phyloP scores from a whole-genome alignment of 1,140 invertebrate genomes.

The Gonioctena quinquepunctata region DNA sequence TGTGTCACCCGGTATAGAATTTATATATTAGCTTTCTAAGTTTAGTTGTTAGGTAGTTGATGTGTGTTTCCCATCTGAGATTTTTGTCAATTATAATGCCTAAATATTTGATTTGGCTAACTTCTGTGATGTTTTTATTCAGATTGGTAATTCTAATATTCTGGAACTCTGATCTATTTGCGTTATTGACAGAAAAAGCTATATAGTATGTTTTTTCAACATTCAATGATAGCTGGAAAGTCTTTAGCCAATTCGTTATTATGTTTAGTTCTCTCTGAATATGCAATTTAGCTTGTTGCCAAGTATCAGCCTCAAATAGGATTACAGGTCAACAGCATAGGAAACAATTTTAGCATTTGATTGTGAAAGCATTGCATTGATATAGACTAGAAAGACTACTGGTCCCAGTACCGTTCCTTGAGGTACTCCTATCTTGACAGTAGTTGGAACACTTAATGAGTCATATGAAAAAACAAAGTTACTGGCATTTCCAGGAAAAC shows the following conservation, averaged over 20 bases:
- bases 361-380: conserved; percentile 11
- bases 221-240: conserved; percentile 3
- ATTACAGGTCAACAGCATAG: conserved; percentile 14
- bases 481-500: no score
- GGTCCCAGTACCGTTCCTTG: conserved; percentile 15
- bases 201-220: conserved; percentile 5
- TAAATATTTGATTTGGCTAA: conserved; percentile 3
- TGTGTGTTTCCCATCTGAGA: neutral
- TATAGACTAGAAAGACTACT: conserved; percentile 17
- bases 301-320: neutral
- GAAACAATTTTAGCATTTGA: neutral
- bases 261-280: neutral
- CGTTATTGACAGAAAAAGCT: conserved; percentile 3
- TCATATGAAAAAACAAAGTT: no score
- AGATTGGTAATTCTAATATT: neutral
- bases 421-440: conserved; percentile 11
- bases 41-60: neutral
- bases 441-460: neutral
- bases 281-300: neutral
- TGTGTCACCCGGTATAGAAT: no score
- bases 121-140: neutral
- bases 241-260: conserved; percentile 3
- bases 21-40: neutral
- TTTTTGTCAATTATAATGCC: conserved; percentile 8
- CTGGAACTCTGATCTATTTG: neutral